phyloP scores from a whole-genome alignment of 2,797 vertebrate genomes.

The Rousettus madagascariensis region DNA sequence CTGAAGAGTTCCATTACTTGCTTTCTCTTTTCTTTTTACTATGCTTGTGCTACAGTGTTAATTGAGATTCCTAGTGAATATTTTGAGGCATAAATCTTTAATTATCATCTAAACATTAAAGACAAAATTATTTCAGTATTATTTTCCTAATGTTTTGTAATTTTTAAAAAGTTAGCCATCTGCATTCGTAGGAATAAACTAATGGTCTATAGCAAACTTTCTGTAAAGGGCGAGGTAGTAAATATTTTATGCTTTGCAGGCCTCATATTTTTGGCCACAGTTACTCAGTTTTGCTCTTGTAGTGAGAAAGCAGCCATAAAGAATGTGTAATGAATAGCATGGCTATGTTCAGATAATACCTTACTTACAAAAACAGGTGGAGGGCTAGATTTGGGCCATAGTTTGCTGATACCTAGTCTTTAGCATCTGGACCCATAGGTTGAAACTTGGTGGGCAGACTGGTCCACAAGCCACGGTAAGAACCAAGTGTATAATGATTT shows the following conservation, averaged over 20 bases:
- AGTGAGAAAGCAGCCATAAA: background rate
- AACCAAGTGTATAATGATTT: conserved; percentile 3
- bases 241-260: background rate
- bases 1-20: background rate
- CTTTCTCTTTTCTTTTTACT: background rate
- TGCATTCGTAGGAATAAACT: background rate
- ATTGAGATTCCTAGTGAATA: background rate
- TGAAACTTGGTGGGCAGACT: background rate
- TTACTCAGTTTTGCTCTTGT: background rate
- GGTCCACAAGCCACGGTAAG: background rate
- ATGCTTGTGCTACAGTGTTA: conserved; percentile 4
- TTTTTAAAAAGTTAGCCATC: conserved; percentile 6
- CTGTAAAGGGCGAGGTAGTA: background rate
- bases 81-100: background rate
- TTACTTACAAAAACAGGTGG: background rate
- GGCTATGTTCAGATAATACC: background rate
- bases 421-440: background rate
- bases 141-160: conserved; percentile 12
- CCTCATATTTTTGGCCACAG: background rate
- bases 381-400: background rate
- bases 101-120: background rate
- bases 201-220: background rate
- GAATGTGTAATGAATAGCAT: background rate
- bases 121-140: background rate
- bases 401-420: conserved; percentile 13